These are phyloP conservation scores for Platysteira castanea DNA, from an alignment of 2,113 vertebrate genomes.

Conservation along the genomic window DNA sequence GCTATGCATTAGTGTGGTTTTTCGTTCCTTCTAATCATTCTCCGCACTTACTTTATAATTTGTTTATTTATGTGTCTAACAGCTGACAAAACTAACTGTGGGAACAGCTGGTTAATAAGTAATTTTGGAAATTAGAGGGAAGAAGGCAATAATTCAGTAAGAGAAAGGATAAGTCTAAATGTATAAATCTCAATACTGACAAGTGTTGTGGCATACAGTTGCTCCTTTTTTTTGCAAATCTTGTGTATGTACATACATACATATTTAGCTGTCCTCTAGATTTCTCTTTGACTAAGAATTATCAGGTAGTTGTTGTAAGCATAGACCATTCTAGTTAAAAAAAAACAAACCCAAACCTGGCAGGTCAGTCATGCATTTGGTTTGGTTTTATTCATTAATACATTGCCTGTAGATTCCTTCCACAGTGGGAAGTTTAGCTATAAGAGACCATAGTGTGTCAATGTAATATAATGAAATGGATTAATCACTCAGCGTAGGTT, in stretches of 20 bases:
- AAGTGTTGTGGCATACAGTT: background rate
- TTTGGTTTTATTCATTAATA: background rate
- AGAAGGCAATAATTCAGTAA: background rate
- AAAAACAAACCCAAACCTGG: background rate
- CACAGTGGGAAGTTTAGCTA: background rate
- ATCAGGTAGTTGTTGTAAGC: background rate
- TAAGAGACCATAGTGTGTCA: rapidly evolving
- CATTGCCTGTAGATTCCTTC: background rate
- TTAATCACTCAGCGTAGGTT: background rate
- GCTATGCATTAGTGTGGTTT: slow-evolving; percentile 56
- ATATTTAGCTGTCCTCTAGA: background rate
- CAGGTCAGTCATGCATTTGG: background rate
- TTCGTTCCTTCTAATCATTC: slow-evolving; percentile 53
- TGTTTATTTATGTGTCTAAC: slow-evolving; percentile 60
- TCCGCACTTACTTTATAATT: slow-evolving; percentile 58
- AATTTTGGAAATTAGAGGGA: slow-evolving; percentile 44
- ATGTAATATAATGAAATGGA: background rate
- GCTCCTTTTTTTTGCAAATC: background rate
- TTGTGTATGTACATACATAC: background rate
- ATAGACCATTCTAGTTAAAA: background rate
- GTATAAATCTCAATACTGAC: background rate
- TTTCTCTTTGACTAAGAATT: background rate
- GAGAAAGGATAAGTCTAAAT: background rate
- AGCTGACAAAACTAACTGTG: slow-evolving; percentile 36
- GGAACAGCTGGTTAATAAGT: slow-evolving; percentile 59